Evolutionary conservation across 1,140 invertebrate species (phyloP).

Genomic region (Gerris buenoi): DNA sequence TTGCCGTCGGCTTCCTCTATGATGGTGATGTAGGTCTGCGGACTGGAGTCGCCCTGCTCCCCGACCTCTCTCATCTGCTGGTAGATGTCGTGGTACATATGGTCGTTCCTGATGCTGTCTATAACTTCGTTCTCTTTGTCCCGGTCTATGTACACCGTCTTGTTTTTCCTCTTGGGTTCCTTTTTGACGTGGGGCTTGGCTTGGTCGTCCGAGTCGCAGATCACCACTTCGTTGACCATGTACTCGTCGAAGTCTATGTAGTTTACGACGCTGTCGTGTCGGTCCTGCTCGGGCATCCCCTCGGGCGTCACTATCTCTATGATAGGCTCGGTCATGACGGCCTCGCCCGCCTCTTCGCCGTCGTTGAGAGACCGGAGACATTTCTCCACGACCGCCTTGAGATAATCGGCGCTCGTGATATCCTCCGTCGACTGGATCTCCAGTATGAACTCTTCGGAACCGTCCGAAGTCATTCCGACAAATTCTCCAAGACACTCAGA

Average conservation of each 20-base stretch:
- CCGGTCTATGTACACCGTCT: not conserved
- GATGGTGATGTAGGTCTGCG: not conserved
- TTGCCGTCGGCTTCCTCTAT: not conserved
- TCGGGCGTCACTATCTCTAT: not conserved
- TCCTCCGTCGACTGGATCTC: not conserved
- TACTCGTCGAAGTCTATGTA: not conserved
- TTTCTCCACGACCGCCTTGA: not conserved
- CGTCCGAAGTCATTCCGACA: not conserved
- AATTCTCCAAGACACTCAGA: no score
- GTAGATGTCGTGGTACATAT: not conserved
- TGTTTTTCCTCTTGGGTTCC: not conserved
- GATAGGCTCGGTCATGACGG: not conserved
- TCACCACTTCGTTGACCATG: not conserved
- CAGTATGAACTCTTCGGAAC: not conserved
- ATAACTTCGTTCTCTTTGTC: not conserved
- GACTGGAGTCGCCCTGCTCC: not conserved
- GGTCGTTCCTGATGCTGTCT: not conserved
- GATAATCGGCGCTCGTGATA: not conserved
- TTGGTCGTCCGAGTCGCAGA: not conserved
- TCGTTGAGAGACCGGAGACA: not conserved
- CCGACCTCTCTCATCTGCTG: not conserved
- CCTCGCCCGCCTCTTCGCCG: not conserved
- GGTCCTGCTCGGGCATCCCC: not conserved
- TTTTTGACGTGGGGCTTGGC: not conserved
- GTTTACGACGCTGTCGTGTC: not conserved